Conservation (phyloP, 2,888 invertebrate genomes). For the Blera fallax region DNA sequence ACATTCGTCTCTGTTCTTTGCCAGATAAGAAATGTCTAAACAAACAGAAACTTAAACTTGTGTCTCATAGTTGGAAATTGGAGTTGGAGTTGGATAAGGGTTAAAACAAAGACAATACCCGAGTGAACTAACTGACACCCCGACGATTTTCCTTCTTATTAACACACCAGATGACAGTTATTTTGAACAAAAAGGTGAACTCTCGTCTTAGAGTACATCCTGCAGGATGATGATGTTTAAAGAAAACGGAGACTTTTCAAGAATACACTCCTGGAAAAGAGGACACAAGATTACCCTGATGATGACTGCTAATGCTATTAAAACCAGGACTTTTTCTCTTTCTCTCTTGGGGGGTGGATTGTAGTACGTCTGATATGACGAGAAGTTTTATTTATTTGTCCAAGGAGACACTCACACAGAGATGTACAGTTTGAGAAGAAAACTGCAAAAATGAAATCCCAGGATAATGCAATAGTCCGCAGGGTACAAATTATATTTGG, state of each 20-base stretch:
- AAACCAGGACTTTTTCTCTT: constrained; percentile 21
- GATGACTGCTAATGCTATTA: constrained; percentile 38
- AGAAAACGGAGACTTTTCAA: not conserved
- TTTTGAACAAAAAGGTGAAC: not conserved
- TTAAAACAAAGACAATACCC: constrained; percentile 2
- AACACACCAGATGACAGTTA: constrained; percentile 21
- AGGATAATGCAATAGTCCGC: constrained; percentile 31
- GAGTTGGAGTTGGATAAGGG: constrained; percentile 11
- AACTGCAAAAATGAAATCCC: constrained; percentile 31
- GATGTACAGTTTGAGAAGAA: constrained; percentile 12
- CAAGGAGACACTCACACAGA: constrained; percentile 33
- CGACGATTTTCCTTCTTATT: constrained; percentile 1
- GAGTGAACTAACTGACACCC: not conserved
- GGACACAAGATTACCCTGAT: constrained; percentile 24
- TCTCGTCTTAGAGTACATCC: not conserved
- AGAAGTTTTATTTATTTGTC: constrained; percentile 53
- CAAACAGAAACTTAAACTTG: constrained; percentile 7
- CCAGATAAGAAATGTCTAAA: constrained; percentile 13
- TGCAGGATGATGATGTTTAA: constrained; percentile 1
- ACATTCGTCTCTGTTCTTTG: not conserved
- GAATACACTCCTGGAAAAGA: not conserved
- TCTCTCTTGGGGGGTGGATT: not conserved
- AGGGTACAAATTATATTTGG: constrained; percentile 43
- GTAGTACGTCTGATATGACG: constrained; percentile 36
- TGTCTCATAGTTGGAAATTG: not conserved